phyloP scores from a whole-genome alignment of 2,113 vertebrate genomes.

The Anguilla rostrata region DNA sequence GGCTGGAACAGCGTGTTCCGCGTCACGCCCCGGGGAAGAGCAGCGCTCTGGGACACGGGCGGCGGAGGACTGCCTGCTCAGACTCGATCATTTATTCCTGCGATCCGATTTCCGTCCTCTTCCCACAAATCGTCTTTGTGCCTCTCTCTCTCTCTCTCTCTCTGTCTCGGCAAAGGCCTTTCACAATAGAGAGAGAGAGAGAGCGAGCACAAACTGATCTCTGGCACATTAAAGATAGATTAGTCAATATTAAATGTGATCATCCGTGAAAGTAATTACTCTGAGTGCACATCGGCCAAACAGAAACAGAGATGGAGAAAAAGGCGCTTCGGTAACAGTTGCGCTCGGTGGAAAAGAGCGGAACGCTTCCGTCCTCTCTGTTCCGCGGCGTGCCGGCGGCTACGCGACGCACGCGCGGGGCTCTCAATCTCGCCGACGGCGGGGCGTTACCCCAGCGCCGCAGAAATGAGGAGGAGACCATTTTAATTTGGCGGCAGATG shows the following conservation, averaged over 20 bases:
- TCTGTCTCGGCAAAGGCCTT: neutral
- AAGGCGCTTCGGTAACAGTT: slow-evolving; percentile 11
- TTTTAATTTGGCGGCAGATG: slow-evolving; percentile 41
- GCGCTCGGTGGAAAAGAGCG: neutral
- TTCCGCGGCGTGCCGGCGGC: neutral
- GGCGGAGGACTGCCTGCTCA: neutral
- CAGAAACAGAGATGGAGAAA: neutral
- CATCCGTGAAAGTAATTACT: slow-evolving; percentile 25
- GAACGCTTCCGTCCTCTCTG: neutral
- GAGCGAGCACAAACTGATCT: neutral
- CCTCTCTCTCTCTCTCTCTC: neutral
- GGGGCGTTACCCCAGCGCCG: slow-evolving; percentile 16
- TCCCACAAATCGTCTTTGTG: neutral
- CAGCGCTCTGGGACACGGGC: no score
- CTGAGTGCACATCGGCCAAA: neutral
- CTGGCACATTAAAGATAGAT: slow-evolving; percentile 18
- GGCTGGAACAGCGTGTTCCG: slow-evolving; percentile 16
- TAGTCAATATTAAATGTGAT: slow-evolving; percentile 23
- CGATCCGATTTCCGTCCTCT: neutral
- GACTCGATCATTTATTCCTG: neutral
- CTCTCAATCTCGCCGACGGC: slow-evolving; percentile 10
- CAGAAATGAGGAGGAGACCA: neutral
- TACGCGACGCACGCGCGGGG: neutral
- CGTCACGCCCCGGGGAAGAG: neutral
- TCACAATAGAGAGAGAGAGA: neutral